phyloP scores from a whole-genome alignment of 2,888 invertebrate species.

The Andrena flavipes region DNA sequence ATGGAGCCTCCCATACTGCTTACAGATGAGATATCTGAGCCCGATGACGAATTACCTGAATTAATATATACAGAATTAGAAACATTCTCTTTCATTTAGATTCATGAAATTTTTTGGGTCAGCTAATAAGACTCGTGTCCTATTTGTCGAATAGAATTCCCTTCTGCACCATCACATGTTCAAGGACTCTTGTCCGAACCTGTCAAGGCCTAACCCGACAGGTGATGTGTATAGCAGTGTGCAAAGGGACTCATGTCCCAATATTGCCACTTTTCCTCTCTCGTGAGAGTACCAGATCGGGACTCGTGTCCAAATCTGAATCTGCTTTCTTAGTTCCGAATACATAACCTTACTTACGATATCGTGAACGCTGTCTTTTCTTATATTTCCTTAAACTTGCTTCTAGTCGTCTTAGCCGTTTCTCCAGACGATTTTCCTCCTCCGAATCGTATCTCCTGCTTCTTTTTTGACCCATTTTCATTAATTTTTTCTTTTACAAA shows the following conservation, averaged over 20 bases:
- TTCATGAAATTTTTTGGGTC: neutral
- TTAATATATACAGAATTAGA: too few species aligned
- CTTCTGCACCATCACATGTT: neutral
- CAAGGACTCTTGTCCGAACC: constrained; percentile 2
- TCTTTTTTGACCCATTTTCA: neutral
- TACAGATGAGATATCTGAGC: too few species aligned
- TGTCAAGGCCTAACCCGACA: neutral
- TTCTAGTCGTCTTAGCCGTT: neutral
- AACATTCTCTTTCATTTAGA: too few species aligned
- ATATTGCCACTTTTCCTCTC: neutral
- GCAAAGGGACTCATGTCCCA: neutral
- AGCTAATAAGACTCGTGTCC: neutral
- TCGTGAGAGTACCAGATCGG: too few species aligned
- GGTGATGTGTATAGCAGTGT: neutral
- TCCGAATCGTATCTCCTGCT: neutral
- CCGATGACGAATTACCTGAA: too few species aligned
- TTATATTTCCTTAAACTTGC: neutral
- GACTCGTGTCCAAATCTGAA: too few species aligned
- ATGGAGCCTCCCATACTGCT: too few species aligned
- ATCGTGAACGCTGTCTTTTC: neutral
- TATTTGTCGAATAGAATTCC: too few species aligned
- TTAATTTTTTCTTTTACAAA: neutral
- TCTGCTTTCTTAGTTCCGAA: neutral
- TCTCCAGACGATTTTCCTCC: neutral
- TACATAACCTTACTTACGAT: neutral